Percentiles rank a stretch among this genome's conserved stretches.
Conservation (phyloP, 2,888 invertebrate species). For the Tachina fera region DNA sequence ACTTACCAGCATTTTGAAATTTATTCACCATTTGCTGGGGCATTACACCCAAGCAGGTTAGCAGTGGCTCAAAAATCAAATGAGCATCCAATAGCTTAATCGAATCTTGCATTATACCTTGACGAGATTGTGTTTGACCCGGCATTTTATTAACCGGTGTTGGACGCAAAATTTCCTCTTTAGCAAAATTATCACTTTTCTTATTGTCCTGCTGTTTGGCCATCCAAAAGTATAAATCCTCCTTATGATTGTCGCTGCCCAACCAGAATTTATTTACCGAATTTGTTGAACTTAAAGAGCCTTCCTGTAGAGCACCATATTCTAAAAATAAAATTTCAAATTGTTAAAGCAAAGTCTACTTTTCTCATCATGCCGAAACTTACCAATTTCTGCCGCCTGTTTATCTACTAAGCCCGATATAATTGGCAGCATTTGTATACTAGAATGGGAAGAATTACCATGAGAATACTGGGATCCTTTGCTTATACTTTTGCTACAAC, state of each 20-base stretch:
- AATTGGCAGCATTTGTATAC: constrained; percentile 83
- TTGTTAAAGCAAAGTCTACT: neutral
- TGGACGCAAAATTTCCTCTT: constrained; percentile 85
- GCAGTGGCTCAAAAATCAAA: constrained; percentile 95
- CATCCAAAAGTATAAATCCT: constrained; percentile 98
- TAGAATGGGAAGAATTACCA: constrained; percentile 83
- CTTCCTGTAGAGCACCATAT: constrained; percentile 90
- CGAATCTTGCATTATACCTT: constrained; percentile 91
- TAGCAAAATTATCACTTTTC: constrained; percentile 78
- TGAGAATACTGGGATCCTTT: constrained; percentile 81
- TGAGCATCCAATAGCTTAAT: constrained; percentile 95
- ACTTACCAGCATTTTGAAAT: constrained; percentile 79
- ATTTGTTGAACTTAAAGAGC: constrained; percentile 86
- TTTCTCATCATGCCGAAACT: constrained; percentile 32
- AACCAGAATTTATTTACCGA: constrained; percentile 82
- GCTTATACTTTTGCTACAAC: constrained; percentile 76
- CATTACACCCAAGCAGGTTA: constrained; percentile 94
- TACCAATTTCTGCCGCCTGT: constrained; percentile 82
- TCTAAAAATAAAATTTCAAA: constrained; percentile 82
- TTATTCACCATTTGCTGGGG: constrained; percentile 90
- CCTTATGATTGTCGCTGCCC: constrained; percentile 86
- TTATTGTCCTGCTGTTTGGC: constrained; percentile 90
- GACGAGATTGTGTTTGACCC: constrained; percentile 84
- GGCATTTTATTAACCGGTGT: constrained; percentile 83
- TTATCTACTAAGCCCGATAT: constrained; percentile 83